Evolutionary conservation across 2,113 vertebrate species (phyloP).

Genomic region (Albula goreensis): DNA sequence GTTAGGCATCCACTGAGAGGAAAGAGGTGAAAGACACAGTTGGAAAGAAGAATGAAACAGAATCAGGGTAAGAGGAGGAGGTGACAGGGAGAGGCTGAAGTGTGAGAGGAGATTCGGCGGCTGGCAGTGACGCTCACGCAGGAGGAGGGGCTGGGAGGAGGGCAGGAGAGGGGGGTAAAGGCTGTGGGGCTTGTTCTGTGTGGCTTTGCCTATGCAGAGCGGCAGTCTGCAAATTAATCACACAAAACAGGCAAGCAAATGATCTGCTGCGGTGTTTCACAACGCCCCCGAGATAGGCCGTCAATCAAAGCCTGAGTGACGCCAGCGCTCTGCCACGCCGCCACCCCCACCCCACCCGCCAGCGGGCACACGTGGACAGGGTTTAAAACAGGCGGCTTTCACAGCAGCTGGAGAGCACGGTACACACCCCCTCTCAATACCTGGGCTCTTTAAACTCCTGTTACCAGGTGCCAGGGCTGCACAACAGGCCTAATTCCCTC

Average conservation of each 20-base stretch:
- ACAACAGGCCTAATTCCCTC: conserved; percentile 1
- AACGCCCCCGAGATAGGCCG: not conserved
- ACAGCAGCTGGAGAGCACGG: not conserved
- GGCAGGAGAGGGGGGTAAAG: conserved; percentile 40
- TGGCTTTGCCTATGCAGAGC: conserved; percentile 11
- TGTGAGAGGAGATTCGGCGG: conserved; percentile 36
- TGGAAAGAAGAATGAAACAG: not conserved
- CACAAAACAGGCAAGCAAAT: conserved; percentile 3
- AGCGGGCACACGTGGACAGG: not conserved
- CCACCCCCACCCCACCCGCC: not conserved
- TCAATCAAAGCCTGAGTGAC: not conserved
- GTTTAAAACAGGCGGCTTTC: conserved; percentile 13
- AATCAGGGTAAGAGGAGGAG: conserved; percentile 36
- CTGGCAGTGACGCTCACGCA: conserved; percentile 42
- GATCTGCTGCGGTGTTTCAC: conserved; percentile 8
- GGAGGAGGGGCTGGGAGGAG: conserved; percentile 40
- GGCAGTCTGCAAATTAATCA: not conserved
- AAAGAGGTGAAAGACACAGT: not conserved
- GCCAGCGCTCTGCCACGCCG: not conserved
- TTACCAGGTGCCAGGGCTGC: conserved; percentile 9
- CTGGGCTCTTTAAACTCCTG: conserved; percentile 9
- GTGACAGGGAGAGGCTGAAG: conserved; percentile 26
- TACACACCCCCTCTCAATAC: not conserved
- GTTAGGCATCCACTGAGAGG: not conserved
- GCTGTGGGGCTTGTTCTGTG: not conserved